A percentile compares a stretch with the other conserved stretches of the same genome.
Conservation (phyloP, 2,888 invertebrate species). For the Drosophila diplacantha region DNA sequence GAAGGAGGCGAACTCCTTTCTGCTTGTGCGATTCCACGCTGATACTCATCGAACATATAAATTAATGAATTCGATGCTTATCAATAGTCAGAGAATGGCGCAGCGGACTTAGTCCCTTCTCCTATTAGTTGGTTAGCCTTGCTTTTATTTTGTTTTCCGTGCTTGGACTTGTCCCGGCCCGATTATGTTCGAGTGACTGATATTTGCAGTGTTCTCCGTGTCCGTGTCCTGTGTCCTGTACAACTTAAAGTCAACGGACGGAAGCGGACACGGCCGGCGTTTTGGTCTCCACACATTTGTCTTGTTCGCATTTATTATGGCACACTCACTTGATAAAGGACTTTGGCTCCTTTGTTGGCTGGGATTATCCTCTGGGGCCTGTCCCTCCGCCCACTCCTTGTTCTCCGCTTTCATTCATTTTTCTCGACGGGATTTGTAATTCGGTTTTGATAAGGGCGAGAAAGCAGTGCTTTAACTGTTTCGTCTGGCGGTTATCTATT, state of each 20-base stretch:
- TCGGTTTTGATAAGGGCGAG: conserved; percentile 60
- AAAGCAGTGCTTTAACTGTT: conserved; percentile 51
- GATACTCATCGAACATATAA: conserved; percentile 64
- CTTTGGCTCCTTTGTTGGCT: conserved; percentile 51
- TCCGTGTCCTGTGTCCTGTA: conserved; percentile 37
- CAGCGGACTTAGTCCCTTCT: conserved; percentile 38
- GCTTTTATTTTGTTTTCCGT: conserved; percentile 14
- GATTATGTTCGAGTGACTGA: conserved; percentile 71
- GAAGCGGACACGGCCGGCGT: conserved; percentile 30
- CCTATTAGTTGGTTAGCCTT: conserved; percentile 37
- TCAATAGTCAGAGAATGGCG: conserved; percentile 54
- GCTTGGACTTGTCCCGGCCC: conserved; percentile 44
- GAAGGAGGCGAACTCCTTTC: conserved; percentile 52
- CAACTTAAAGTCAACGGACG: conserved; percentile 61
- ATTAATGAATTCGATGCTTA: conserved; percentile 74
- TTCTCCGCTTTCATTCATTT: conserved; percentile 8
- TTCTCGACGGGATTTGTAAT: conserved; percentile 62
- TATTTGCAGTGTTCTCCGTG: conserved; percentile 43
- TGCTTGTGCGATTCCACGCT: conserved; percentile 46
- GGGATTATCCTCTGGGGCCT: conserved; percentile 30
- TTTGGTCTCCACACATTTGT: conserved; percentile 27
- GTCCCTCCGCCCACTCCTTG: not conserved
- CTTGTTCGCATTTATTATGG: conserved; percentile 57
- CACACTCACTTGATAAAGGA: conserved; percentile 68
- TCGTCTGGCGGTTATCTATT: conserved; percentile 35